phyloP scores from a whole-genome alignment of 64 coral and sea anemone species.

The Dendrophyllia cribrosa region DNA sequence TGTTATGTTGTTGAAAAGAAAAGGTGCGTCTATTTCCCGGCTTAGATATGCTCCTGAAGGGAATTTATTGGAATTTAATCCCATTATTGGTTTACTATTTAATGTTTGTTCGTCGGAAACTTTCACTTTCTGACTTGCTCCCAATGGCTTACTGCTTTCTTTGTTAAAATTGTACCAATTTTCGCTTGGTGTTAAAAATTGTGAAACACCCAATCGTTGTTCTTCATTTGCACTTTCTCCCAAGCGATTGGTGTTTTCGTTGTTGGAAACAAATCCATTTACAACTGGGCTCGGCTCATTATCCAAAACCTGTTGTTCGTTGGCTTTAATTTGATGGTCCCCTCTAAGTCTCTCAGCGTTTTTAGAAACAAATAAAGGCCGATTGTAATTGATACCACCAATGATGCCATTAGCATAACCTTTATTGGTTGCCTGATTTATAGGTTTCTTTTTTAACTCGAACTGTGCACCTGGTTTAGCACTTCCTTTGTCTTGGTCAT shows the following conservation, averaged over 20 bases:
- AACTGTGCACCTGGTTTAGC: neutral
- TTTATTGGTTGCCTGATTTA: neutral
- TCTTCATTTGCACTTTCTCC: neutral
- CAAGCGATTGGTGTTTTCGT: neutral
- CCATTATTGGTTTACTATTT: neutral
- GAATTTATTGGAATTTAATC: neutral
- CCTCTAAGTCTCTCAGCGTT: neutral
- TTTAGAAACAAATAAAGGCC: neutral
- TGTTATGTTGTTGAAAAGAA: constrained; percentile 2
- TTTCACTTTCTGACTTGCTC: neutral
- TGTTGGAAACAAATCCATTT: constrained; percentile 1
- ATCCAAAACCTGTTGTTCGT: neutral
- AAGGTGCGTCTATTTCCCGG: neutral
- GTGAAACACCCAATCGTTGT: neutral
- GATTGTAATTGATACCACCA: neutral
- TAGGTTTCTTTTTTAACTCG: neutral
- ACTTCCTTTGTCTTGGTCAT: neutral
- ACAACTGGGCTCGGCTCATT: neutral
- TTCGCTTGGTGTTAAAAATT: neutral
- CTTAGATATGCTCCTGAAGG: neutral
- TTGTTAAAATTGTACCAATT: neutral
- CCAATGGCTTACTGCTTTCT: neutral
- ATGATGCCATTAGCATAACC: neutral
- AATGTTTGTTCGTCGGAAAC: neutral
- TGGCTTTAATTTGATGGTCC: neutral